Evolutionary conservation across 2,113 vertebrate species (phyloP).

Genomic region (Alaudala cheleensis): DNA sequence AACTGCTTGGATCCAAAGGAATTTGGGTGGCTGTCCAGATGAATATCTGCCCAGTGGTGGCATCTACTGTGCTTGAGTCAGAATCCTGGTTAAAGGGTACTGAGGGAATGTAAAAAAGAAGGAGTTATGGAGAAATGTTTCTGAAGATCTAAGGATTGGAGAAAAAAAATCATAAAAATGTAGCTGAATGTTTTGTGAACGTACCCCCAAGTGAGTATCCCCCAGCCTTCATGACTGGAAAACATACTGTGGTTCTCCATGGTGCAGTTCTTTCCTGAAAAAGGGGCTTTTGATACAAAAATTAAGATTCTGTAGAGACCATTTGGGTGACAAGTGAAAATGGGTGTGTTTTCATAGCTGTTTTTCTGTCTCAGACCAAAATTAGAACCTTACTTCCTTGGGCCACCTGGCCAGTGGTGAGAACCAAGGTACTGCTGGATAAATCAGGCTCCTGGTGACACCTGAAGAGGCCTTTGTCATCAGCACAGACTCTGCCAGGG

Average conservation of each 20-base stretch:
- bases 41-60: background rate
- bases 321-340: background rate
- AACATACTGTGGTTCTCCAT: background rate
- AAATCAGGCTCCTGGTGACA: background rate
- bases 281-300: background rate
- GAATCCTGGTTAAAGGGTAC: background rate
- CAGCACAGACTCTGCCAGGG: background rate
- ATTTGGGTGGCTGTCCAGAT: background rate
- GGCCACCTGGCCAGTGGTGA: background rate
- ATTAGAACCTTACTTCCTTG: background rate
- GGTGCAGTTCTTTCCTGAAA: background rate
- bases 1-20: background rate
- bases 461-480: background rate
- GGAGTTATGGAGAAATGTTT: background rate
- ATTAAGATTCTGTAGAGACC: background rate
- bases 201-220: background rate
- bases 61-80: background rate
- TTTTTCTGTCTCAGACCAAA: background rate
- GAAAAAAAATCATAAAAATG: background rate
- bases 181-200: background rate
- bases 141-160: background rate
- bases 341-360: fast-evolving
- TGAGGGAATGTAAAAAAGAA: background rate
- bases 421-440: background rate
- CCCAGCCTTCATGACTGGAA: background rate